phyloP scores from a whole-genome alignment of 2,888 invertebrate genomes.

The Clitarchus hookeri region DNA sequence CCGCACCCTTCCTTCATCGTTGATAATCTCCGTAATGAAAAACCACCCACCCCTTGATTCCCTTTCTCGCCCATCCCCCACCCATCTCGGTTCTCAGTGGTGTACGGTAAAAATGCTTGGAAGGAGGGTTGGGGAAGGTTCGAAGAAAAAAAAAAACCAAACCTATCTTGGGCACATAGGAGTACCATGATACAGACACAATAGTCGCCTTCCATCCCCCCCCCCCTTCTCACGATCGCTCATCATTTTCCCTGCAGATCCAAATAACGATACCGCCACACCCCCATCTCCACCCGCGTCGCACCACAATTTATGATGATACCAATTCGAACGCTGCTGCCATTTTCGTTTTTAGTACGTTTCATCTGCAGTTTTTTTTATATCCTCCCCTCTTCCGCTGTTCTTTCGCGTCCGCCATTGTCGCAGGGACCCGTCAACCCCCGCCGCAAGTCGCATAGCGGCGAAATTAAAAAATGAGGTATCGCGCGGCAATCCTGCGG shows the following conservation, averaged over 20 bases:
- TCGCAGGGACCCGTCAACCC: background rate
- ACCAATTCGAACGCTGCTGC: slow-evolving; percentile 7
- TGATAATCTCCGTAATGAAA: slow-evolving; percentile 22
- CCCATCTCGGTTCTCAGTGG: background rate
- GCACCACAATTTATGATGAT: background rate
- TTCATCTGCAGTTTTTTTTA: background rate
- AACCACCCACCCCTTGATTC: slow-evolving; percentile 18
- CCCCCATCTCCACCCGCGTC: background rate
- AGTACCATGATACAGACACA: background rate
- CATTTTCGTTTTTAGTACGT: background rate
- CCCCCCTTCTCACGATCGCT: background rate
- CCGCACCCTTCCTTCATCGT: background rate
- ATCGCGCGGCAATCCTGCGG: too few relatives aligned
- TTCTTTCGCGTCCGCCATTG: background rate
- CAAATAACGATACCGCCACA: background rate
- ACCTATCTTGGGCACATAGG: background rate
- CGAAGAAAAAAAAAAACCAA: background rate
- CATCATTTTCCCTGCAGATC: too few relatives aligned
- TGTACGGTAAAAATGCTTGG: background rate
- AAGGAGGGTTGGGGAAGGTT: background rate
- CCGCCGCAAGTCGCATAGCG: background rate
- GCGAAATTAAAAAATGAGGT: too few relatives aligned
- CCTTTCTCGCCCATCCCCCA: background rate
- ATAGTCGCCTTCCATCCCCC: background rate
- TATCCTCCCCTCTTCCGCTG: background rate